These are phyloP conservation scores for Brachionichthys hirsutus DNA, from an alignment of 2,113 vertebrate species.

Conservation along the genomic window DNA sequence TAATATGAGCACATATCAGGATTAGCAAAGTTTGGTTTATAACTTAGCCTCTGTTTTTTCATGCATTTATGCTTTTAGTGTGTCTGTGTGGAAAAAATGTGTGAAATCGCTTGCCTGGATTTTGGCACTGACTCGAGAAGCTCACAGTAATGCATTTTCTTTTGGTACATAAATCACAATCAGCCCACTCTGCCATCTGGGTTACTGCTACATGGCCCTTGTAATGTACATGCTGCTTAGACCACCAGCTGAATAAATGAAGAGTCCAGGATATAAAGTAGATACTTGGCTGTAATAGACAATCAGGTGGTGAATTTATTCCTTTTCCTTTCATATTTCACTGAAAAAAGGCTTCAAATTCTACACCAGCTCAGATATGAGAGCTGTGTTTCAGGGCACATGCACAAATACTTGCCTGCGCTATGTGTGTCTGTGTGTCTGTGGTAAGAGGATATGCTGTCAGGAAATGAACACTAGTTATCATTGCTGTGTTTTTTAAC, in stretches of 20 bases:
- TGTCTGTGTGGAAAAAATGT: constrained; percentile 20
- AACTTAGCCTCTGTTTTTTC: constrained; percentile 4
- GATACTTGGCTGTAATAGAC: constrained; percentile 38
- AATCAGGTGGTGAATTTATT: constrained; percentile 18
- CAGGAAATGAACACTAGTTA: too few species aligned
- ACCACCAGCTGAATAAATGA: constrained; percentile 59
- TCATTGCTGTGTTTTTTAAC: too few species aligned
- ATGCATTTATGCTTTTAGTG: constrained; percentile 13
- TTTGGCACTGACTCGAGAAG: constrained; percentile 58
- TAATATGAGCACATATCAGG: too few species aligned
- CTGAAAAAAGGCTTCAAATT: not conserved
- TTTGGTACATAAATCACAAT: constrained; percentile 76
- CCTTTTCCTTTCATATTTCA: not conserved
- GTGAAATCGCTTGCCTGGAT: constrained; percentile 48
- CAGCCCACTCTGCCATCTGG: constrained; percentile 71
- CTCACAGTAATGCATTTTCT: constrained; percentile 61
- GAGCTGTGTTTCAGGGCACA: too few species aligned
- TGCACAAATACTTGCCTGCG: too few species aligned
- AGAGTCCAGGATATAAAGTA: constrained; percentile 39
- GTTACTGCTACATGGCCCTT: constrained; percentile 70
- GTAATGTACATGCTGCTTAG: constrained; percentile 67
- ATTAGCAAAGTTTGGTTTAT: not conserved
- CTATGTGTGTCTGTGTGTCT: too few species aligned
- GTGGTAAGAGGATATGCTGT: not conserved
- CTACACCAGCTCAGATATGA: too few species aligned